These are phyloP conservation scores for Cygnus olor DNA, from an alignment of 2,797 vertebrate species.

Conservation along the genomic window DNA sequence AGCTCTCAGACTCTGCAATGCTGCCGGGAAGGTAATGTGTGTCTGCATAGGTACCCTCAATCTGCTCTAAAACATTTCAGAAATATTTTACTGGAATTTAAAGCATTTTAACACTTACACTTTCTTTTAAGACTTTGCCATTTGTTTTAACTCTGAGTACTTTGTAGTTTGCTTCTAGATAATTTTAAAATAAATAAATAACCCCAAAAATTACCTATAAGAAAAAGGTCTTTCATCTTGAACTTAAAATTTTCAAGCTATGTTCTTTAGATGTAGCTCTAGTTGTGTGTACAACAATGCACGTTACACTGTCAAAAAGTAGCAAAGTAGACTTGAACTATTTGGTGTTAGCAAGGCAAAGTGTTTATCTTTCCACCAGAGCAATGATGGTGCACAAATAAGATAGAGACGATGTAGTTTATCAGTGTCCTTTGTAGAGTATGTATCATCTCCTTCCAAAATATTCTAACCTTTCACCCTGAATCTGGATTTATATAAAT, in stretches of 20 bases:
- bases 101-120: background rate
- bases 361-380: background rate
- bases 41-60: conserved; percentile 3
- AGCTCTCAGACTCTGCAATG: conserved; percentile 5
- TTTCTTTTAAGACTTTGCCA: background rate
- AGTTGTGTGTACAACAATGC: background rate
- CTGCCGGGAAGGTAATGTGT: background rate
- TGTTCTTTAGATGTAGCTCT: background rate
- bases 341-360: background rate
- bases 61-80: conserved; percentile 8
- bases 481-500: background rate
- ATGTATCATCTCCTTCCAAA: background rate
- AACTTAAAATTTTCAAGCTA: background rate
- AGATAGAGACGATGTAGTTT: background rate
- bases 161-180: background rate
- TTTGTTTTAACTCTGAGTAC: background rate
- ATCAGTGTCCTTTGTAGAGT: background rate
- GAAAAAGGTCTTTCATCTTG: background rate
- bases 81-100: conserved; percentile 16
- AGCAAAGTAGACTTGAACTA: background rate
- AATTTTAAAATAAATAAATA: background rate
- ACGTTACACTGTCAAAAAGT: background rate
- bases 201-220: background rate
- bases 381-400: background rate
- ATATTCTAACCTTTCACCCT: background rate